phyloP scores from a whole-genome alignment of 2,797 vertebrate genomes.

The Dicrostonyx torquatus region DNA sequence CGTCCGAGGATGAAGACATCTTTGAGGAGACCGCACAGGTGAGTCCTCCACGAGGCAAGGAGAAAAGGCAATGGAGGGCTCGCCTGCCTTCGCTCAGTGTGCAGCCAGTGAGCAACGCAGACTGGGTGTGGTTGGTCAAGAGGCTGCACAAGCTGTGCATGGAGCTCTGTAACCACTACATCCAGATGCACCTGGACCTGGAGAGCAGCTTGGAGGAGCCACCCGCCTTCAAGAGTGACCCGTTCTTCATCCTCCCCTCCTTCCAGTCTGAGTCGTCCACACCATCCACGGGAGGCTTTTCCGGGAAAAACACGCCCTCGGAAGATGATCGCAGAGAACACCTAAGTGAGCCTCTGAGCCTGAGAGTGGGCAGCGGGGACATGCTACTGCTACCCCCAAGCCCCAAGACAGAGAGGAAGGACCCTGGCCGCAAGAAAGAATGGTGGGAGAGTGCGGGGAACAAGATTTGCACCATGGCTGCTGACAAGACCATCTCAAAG shows the following conservation, averaged over 20 bases:
- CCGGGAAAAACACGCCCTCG: conserved; percentile 91
- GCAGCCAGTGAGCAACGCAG: conserved; percentile 91
- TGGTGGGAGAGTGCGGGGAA: conserved; percentile 98
- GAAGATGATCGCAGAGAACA: conserved; percentile 91
- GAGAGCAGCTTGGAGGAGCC: conserved; percentile 91
- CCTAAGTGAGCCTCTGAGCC: conserved; percentile 78
- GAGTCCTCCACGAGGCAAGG: conserved; percentile 93
- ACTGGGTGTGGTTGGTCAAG: conserved; percentile 97
- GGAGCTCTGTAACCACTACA: conserved; percentile 97
- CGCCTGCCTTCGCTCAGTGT: conserved; percentile 92
- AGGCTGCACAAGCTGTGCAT: conserved; percentile 95
- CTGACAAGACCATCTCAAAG: conserved; percentile 95
- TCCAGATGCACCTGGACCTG: conserved; percentile 97
- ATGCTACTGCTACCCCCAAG: conserved; percentile 84
- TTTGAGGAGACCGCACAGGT: conserved; percentile 99
- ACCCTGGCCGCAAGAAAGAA: conserved; percentile 91
- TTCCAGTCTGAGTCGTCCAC: conserved; percentile 94
- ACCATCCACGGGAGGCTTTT: conserved; percentile 91
- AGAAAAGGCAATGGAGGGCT: conserved; percentile 92
- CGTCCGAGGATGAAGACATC: conserved; percentile 98
- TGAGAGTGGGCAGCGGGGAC: conserved; percentile 84
- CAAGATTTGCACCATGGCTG: conserved; percentile 96
- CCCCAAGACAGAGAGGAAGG: conserved; percentile 88
- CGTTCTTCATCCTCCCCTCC: conserved; percentile 93
- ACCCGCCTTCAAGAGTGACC: conserved; percentile 86